Percentiles rank a stretch among this genome's conserved stretches.
Evolutionary conservation across 2,113 vertebrate genomes (phyloP).

Genomic region (Sakesphorus luctuosus): DNA sequence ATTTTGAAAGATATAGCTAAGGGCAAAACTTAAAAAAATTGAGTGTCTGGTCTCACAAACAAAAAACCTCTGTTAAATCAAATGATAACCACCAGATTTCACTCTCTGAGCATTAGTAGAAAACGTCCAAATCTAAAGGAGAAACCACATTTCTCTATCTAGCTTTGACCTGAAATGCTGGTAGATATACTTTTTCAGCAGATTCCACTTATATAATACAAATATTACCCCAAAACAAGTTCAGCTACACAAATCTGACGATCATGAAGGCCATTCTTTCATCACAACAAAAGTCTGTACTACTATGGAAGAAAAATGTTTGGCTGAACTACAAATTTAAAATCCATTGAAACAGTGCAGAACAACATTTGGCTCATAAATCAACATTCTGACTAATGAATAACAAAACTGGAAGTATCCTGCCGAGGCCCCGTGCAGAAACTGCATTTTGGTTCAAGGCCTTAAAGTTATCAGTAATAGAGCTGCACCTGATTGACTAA

Average conservation of each 20-base stretch:
- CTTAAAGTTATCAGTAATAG: slow-evolving; percentile 37
- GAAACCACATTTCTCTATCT: neutral
- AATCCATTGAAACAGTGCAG: slow-evolving; percentile 25
- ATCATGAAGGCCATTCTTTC: neutral
- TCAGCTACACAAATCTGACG: neutral
- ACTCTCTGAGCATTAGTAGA: neutral
- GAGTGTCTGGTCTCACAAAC: neutral
- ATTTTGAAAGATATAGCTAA: neutral
- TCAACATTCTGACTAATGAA: slow-evolving; percentile 15
- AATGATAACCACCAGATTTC: neutral
- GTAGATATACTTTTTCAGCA: neutral
- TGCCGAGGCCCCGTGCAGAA: slow-evolving; percentile 24
- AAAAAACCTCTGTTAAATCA: neutral
- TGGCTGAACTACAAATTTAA: slow-evolving; percentile 34
- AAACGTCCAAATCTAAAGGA: neutral
- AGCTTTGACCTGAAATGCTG: neutral
- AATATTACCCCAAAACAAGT: neutral
- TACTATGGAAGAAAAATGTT: neutral
- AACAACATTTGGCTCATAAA: slow-evolving; percentile 44
- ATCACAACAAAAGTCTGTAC: neutral
- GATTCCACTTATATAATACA: neutral
- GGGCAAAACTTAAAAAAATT: neutral
- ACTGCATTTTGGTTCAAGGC: neutral
- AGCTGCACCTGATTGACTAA: slow-evolving; percentile 27
- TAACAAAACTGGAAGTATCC: slow-evolving; percentile 47